These are phyloP conservation scores for Stercorarius parasiticus DNA, from an alignment of 2,113 vertebrate genomes.

Conservation along the genomic window DNA sequence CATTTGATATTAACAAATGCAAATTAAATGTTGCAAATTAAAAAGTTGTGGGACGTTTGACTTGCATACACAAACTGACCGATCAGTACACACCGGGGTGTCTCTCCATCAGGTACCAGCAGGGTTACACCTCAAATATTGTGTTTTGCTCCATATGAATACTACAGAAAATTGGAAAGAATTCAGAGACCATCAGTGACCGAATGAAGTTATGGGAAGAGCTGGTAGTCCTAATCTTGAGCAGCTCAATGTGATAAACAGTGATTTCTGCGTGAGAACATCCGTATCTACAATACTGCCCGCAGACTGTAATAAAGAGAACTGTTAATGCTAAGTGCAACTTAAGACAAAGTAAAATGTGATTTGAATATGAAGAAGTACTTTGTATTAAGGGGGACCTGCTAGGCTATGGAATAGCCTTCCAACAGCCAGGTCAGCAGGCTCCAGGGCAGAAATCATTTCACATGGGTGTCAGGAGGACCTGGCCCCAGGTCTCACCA, in stretches of 20 bases:
- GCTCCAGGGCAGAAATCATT: not conserved
- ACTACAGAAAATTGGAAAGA: not conserved
- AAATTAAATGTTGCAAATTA: not conserved
- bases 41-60: not conserved
- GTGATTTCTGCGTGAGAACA: not conserved
- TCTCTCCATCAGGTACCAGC: not conserved
- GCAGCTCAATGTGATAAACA: not conserved
- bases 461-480: too few species aligned
- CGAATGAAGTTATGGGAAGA: not conserved
- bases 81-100: not conserved
- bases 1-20: not conserved
- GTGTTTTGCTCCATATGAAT: not conserved
- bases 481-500: too few species aligned
- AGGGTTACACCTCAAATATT: not conserved
- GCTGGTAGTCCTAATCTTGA: not conserved
- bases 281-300: not conserved
- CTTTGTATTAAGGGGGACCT: not conserved
- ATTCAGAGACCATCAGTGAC: not conserved
- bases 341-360: not conserved
- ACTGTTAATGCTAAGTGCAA: not conserved
- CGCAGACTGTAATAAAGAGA: not conserved
- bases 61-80: not conserved
- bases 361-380: not conserved
- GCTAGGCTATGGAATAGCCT: not conserved
- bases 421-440: not conserved